These are phyloP conservation scores for Novumbra hubbsi DNA, from an alignment of 2,797 vertebrate species.

Conservation along the genomic window DNA sequence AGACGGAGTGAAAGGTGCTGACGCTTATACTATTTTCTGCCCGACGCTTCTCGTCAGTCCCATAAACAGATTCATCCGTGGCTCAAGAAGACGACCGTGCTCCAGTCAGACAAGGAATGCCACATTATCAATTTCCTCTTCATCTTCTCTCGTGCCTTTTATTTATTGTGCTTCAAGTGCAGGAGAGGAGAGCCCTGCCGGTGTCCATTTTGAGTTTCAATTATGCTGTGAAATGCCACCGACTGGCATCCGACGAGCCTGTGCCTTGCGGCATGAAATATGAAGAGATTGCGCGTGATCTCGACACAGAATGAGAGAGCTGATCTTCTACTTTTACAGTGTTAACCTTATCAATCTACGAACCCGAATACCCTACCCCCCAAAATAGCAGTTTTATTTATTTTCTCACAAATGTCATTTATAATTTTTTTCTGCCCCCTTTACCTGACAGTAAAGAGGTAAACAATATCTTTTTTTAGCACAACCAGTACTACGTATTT, in stretches of 20 bases:
- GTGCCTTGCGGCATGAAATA: conserved; percentile 50
- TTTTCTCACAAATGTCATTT: too few relatives aligned
- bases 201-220: conserved; percentile 52
- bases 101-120: not conserved
- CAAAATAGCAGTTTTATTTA: too few relatives aligned
- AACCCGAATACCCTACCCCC: too few relatives aligned
- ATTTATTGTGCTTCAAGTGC: not conserved
- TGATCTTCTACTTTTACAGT: conserved; percentile 38
- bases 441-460: too few relatives aligned
- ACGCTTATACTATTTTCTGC: conserved; percentile 24
- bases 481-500: too few relatives aligned
- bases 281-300: conserved; percentile 52
- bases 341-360: not conserved
- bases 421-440: too few relatives aligned
- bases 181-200: conserved; percentile 30
- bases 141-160: not conserved
- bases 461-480: too few relatives aligned
- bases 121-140: not conserved
- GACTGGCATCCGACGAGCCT: conserved; percentile 39
- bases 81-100: conserved; percentile 13
- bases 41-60: conserved; percentile 24
- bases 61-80: conserved; percentile 20
- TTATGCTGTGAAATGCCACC: conserved; percentile 60
- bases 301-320: conserved; percentile 40
- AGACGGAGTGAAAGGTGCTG: conserved; percentile 1